A percentile compares a stretch with the other conserved stretches of the same genome.
phyloP scores from a whole-genome alignment of 2,797 vertebrate species.

The Mionectes olivaceus region DNA sequence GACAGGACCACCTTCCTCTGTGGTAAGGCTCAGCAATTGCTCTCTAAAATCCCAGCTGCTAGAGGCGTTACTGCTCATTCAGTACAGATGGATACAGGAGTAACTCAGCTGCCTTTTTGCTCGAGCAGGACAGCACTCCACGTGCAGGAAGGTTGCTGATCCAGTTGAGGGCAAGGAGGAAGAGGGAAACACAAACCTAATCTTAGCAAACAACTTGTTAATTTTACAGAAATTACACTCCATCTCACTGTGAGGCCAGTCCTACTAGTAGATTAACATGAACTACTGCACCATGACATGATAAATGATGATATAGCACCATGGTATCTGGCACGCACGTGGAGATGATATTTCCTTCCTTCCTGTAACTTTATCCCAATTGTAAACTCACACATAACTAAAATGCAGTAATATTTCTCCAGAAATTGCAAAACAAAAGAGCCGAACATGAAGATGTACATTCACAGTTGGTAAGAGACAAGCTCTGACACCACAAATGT shows the following conservation, averaged over 20 bases:
- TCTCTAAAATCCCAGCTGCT: slow-evolving; percentile 82
- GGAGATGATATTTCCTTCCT: background rate
- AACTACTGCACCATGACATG: background rate
- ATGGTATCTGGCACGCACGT: background rate
- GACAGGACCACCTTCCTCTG: slow-evolving; percentile 75
- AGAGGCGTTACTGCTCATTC: slow-evolving; percentile 75
- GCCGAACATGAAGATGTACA: background rate
- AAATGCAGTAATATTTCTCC: background rate
- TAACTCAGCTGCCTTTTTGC: slow-evolving; percentile 79
- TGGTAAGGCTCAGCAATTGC: slow-evolving; percentile 77
- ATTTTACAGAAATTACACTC: background rate
- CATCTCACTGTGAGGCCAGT: background rate
- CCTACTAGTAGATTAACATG: background rate
- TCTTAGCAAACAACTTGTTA: background rate
- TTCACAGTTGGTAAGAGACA: background rate
- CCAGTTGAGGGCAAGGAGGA: background rate
- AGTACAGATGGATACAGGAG: slow-evolving; percentile 78
- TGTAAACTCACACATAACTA: background rate
- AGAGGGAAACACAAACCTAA: background rate
- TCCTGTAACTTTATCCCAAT: background rate
- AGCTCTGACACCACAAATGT: slow-evolving; percentile 1
- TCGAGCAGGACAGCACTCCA: slow-evolving; percentile 72
- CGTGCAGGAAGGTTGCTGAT: slow-evolving; percentile 74
- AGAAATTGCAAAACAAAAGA: background rate
- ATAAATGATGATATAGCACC: background rate